Percentiles rank a stretch among this genome's conserved stretches.
Evolutionary conservation across 1,140 invertebrate genomes (phyloP).

Genomic region (Drosophila baimaii): DNA sequence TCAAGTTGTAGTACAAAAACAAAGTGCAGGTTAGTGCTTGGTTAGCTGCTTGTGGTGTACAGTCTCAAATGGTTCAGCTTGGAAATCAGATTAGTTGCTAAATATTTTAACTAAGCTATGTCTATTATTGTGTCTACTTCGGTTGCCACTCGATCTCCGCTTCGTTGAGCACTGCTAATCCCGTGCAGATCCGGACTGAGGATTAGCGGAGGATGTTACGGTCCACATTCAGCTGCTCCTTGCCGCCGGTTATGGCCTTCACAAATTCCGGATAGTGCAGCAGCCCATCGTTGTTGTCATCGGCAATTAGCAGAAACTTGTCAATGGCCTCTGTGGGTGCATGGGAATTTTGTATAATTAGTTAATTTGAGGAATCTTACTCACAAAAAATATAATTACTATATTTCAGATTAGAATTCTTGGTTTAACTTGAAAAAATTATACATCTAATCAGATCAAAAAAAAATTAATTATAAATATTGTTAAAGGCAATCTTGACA

Average conservation of each 20-base stretch:
- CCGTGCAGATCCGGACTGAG: background rate
- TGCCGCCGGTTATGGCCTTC: constrained; percentile 73
- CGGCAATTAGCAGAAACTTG: constrained; percentile 90
- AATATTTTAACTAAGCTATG: constrained; percentile 62
- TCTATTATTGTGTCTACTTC: constrained; percentile 66
- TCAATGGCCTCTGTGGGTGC: constrained; percentile 89
- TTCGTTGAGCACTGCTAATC: constrained; percentile 1
- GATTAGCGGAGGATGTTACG: constrained; percentile 59
- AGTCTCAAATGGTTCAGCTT: constrained; percentile 62
- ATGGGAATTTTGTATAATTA: too few relatives aligned
- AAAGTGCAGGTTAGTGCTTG: constrained; percentile 44
- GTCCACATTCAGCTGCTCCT: constrained; percentile 63
- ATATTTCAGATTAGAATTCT: too few relatives aligned
- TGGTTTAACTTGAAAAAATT: too few relatives aligned
- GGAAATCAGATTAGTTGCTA: constrained; percentile 54
- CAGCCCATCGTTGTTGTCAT: constrained; percentile 91
- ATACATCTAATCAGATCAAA: too few relatives aligned
- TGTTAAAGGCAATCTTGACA: too few relatives aligned
- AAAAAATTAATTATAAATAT: too few relatives aligned
- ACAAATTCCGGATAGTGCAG: constrained; percentile 91
- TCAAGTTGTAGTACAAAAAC: constrained; percentile 66
- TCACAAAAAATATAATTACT: too few relatives aligned
- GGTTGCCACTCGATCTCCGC: background rate
- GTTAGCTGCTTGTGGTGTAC: constrained; percentile 49
- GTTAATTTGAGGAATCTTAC: too few relatives aligned